These are phyloP conservation scores for Aix galericulata DNA, from an alignment of 2,113 vertebrate genomes.

Conservation along the genomic window DNA sequence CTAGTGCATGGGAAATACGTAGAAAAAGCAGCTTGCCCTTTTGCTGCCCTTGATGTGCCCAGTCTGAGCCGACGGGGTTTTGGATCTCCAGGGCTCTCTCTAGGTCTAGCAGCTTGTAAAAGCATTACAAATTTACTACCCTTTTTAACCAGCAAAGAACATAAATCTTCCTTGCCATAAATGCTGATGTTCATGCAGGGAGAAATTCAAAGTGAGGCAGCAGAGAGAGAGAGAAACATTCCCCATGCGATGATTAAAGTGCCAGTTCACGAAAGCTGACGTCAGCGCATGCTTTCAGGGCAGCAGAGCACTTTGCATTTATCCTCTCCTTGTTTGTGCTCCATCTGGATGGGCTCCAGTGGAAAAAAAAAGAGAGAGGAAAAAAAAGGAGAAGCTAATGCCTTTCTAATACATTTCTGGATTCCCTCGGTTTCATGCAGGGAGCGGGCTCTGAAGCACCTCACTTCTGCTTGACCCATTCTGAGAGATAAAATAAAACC, in stretches of 20 bases:
- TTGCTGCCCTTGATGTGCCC: not conserved
- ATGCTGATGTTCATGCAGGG: conserved; percentile 26
- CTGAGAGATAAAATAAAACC: not conserved
- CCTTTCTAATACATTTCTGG: conserved; percentile 44
- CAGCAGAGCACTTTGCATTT: conserved; percentile 50
- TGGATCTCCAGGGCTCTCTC: not conserved
- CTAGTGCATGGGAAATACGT: not conserved
- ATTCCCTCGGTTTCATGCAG: not conserved
- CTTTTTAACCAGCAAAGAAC: conserved; percentile 10
- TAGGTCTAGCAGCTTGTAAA: not conserved
- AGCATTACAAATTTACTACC: not conserved
- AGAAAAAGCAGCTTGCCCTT: not conserved
- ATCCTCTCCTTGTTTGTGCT: conserved; percentile 71
- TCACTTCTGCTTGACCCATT: not conserved
- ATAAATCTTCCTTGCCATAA: conserved; percentile 49
- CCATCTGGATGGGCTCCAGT: conserved; percentile 63
- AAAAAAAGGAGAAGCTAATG: conserved; percentile 28
- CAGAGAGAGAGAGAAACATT: conserved; percentile 31
- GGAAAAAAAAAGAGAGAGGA: not conserved
- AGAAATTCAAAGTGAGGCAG: conserved; percentile 42
- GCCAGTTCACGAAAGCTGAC: conserved; percentile 59
- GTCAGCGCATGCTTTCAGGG: conserved; percentile 45
- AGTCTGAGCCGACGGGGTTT: not conserved
- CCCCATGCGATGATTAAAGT: conserved; percentile 47
- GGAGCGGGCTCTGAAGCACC: not conserved